Conservation (phyloP, 2,797 vertebrate genomes). For the Corythornis leucogaster region DNA sequence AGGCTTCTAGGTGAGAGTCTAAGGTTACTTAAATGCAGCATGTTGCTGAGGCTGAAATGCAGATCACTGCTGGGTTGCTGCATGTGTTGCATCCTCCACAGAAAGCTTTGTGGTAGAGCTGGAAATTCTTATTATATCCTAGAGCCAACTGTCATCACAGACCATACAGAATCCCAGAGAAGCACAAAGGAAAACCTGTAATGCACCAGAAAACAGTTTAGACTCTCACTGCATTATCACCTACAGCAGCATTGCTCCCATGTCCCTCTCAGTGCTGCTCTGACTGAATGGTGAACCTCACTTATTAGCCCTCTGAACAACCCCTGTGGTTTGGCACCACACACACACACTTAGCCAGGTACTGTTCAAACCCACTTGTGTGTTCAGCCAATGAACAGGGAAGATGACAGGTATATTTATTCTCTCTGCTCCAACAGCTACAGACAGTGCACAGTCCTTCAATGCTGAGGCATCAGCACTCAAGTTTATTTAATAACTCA, state of each 20-base stretch:
- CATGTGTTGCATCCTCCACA: not conserved
- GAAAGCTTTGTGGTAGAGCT: not conserved
- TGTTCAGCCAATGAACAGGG: not conserved
- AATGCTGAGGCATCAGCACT: not conserved
- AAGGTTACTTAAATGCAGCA: not conserved
- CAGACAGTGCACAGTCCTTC: not conserved
- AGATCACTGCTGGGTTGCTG: not conserved
- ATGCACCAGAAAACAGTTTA: not conserved
- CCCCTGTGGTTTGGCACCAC: not conserved
- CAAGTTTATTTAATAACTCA: conserved; percentile 15
- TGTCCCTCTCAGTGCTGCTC: not conserved
- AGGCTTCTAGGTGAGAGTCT: not conserved
- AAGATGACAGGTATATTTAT: conserved; percentile 39
- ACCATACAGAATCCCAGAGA: not conserved
- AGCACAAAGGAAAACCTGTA: not conserved
- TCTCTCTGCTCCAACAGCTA: conserved; percentile 21
- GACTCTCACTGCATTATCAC: not conserved
- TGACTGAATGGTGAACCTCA: not conserved
- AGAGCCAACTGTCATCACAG: not conserved
- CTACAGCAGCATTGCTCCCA: not conserved
- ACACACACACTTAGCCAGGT: not conserved
- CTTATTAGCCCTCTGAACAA: not conserved
- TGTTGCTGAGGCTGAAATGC: not conserved
- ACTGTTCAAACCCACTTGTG: not conserved
- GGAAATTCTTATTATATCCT: not conserved